These are phyloP conservation scores for Callitettix versicolor DNA, from an alignment of 1,140 invertebrate species.

Conservation along the genomic window DNA sequence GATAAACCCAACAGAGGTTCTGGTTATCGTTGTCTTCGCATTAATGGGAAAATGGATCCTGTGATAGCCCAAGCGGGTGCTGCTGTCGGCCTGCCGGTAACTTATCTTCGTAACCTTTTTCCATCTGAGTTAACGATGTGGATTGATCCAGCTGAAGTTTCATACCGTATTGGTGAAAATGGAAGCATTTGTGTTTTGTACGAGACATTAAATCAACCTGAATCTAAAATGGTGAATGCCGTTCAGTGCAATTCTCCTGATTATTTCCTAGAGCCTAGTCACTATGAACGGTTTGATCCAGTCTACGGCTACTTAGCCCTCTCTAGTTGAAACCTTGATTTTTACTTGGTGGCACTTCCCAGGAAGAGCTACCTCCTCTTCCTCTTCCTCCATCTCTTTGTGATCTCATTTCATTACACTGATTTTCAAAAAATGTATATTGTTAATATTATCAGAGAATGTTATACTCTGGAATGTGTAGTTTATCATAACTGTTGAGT, in stretches of 20 bases:
- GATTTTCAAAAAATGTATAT: too few relatives aligned
- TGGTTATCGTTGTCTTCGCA: slow-evolving; percentile 52
- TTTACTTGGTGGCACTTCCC: too few relatives aligned
- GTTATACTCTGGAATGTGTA: too few relatives aligned
- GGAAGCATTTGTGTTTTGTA: slow-evolving; percentile 50
- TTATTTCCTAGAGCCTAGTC: neutral
- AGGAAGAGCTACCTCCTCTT: too few relatives aligned
- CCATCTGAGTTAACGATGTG: slow-evolving; percentile 56
- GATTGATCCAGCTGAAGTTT: slow-evolving; percentile 56
- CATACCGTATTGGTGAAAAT: slow-evolving; percentile 56
- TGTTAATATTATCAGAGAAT: too few relatives aligned
- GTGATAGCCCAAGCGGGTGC: slow-evolving; percentile 47
- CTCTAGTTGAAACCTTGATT: too few relatives aligned
- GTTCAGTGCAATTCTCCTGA: neutral
- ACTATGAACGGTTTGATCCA: neutral
- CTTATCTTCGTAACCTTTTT: slow-evolving; percentile 42
- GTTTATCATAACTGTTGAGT: too few relatives aligned
- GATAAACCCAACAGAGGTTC: slow-evolving; percentile 51
- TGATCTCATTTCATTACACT: too few relatives aligned
- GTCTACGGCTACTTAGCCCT: neutral
- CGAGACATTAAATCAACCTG: neutral
- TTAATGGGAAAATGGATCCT: slow-evolving; percentile 57
- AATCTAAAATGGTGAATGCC: neutral
- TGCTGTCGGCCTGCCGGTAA: slow-evolving; percentile 40
- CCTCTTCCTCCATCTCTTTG: too few relatives aligned